Evolutionary conservation across 2,797 vertebrate species (phyloP).

Genomic region (Pelochelys cantorii): DNA sequence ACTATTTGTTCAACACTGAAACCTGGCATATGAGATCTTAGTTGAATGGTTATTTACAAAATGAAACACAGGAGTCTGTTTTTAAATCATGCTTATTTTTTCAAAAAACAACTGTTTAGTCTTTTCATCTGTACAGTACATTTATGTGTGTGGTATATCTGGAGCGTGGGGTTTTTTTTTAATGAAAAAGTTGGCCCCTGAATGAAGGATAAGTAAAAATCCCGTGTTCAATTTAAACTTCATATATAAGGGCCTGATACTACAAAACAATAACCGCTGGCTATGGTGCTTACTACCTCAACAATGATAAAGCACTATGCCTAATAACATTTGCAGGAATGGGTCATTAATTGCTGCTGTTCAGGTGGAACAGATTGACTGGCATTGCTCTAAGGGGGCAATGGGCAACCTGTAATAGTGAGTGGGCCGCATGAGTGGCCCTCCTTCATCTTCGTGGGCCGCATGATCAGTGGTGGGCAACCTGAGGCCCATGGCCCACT

Average conservation of each 20-base stretch:
- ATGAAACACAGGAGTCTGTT: not conserved
- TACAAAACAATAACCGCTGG: not conserved
- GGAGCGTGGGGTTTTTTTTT: not conserved
- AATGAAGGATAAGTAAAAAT: not conserved
- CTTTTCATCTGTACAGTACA: not conserved
- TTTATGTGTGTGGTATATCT: not conserved
- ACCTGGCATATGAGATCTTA: not conserved
- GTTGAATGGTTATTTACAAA: not conserved
- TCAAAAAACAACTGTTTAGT: not conserved
- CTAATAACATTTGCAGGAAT: not conserved
- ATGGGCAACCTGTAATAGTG: too few species aligned
- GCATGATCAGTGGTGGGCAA: too few species aligned
- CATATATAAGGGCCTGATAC: not conserved
- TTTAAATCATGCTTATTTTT: not conserved
- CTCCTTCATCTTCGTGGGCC: too few species aligned
- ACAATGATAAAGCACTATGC: not conserved
- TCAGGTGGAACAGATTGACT: not conserved
- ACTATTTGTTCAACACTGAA: not conserved
- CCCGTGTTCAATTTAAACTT: not conserved
- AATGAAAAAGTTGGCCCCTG: not conserved
- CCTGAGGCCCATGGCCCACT: too few species aligned
- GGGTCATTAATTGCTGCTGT: not conserved
- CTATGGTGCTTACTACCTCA: not conserved
- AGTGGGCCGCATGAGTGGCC: too few species aligned
- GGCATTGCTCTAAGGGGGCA: not conserved